Evolutionary conservation across 1,140 invertebrate species (phyloP).

Genomic region (Drosophila pandora): DNA sequence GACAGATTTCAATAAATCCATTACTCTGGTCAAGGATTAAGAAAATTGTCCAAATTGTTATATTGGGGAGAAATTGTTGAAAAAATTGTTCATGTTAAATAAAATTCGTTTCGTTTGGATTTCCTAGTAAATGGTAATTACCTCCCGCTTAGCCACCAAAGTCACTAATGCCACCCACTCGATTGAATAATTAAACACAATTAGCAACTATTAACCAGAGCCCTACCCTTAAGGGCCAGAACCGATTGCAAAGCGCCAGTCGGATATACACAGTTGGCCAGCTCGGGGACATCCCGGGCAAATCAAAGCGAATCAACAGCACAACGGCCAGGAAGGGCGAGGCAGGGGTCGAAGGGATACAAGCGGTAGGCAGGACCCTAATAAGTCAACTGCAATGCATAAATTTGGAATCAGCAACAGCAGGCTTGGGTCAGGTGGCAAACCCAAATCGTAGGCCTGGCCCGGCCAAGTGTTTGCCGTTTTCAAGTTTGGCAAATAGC

Average conservation of each 20-base stretch:
- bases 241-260: constrained; percentile 42
- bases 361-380: constrained; percentile 43
- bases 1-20: no score
- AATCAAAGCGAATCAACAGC: constrained; percentile 66
- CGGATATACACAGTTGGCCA: constrained; percentile 51
- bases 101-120: not conserved
- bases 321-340: constrained; percentile 1
- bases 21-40: no score
- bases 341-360: not conserved
- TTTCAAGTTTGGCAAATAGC: constrained; percentile 63
- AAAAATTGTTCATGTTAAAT: not conserved
- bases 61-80: not conserved
- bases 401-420: constrained; percentile 53
- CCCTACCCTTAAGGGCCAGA: constrained; percentile 10
- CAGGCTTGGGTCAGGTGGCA: constrained; percentile 35
- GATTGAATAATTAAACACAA: constrained; percentile 75
- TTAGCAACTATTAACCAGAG: constrained; percentile 69
- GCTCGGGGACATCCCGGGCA: constrained; percentile 34
- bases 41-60: no score
- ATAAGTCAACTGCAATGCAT: constrained; percentile 78
- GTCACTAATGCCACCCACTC: constrained; percentile 16
- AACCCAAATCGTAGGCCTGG: constrained; percentile 24
- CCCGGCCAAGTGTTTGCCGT: constrained; percentile 63
- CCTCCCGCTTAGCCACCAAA: not conserved
- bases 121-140: not conserved